Evolutionary conservation across 2,113 vertebrate species (phyloP).

Genomic region (Clarias batrachus): DNA sequence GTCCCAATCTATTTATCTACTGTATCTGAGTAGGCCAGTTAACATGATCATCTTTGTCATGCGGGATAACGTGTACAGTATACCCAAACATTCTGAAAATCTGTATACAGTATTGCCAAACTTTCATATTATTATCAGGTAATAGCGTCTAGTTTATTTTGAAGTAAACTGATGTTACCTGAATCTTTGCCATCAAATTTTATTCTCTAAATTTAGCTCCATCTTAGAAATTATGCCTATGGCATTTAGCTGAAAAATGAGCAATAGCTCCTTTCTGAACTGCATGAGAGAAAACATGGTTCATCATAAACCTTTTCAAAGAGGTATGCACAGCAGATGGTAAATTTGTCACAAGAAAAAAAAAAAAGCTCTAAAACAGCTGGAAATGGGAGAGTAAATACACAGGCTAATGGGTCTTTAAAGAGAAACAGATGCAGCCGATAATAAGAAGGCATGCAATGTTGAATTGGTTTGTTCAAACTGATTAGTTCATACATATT

Average conservation of each 20-base stretch:
- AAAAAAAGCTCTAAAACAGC: background rate
- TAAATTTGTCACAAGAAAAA: background rate
- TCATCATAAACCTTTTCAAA: background rate
- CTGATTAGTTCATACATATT: conserved; percentile 1
- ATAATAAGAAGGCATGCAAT: background rate
- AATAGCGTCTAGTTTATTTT: background rate
- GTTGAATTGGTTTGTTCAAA: background rate
- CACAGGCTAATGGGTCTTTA: background rate
- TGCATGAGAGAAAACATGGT: background rate
- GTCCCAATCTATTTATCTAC: background rate
- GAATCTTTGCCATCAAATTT: background rate
- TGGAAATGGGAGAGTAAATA: background rate
- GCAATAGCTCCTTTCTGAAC: background rate
- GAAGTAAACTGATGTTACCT: background rate
- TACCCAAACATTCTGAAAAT: background rate
- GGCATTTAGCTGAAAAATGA: background rate
- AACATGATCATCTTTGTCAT: too few relatives aligned
- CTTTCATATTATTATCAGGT: background rate
- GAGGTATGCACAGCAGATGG: background rate
- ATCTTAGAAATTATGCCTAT: background rate
- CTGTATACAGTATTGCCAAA: background rate
- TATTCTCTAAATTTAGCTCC: conserved; percentile 1
- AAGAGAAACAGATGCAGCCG: conserved; percentile 17
- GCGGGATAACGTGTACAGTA: too few relatives aligned
- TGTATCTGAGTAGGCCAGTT: too few relatives aligned